A percentile compares a stretch with the other conserved stretches of the same genome.
These are phyloP conservation scores for Hippocampus guttulatus DNA, from an alignment of 2,113 vertebrate genomes.

Conservation along the genomic window DNA sequence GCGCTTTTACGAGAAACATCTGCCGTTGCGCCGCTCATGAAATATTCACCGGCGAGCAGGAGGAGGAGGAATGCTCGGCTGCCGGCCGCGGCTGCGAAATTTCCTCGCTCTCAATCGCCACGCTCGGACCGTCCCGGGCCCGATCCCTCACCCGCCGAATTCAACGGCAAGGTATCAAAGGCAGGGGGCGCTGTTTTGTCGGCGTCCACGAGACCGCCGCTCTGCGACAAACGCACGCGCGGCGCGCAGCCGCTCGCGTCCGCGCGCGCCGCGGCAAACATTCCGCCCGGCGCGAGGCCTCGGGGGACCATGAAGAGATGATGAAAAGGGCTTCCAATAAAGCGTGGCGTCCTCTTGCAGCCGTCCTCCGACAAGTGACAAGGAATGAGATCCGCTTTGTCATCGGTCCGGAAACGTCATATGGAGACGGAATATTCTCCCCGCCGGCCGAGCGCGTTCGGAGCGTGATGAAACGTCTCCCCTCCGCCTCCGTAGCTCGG, in stretches of 20 bases:
- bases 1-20: conserved; percentile 56
- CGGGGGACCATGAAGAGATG: conserved; percentile 41
- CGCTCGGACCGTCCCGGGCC: no score
- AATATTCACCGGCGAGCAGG: conserved; percentile 59
- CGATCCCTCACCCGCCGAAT: no score
- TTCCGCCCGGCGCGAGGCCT: conserved; percentile 36
- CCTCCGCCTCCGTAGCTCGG: background rate
- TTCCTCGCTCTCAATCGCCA: no score
- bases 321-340: conserved; percentile 45
- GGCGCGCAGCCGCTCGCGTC: no score
- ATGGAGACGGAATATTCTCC: conserved; percentile 13
- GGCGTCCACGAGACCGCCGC: no score
- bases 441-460: conserved; percentile 2
- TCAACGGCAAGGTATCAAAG: background rate
- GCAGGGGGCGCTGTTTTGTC: background rate
- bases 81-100: no score
- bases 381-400: conserved; percentile 53
- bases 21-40: conserved; percentile 52
- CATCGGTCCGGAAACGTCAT: conserved; percentile 33
- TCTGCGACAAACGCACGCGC: background rate
- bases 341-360: conserved; percentile 7
- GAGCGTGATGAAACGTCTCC: background rate
- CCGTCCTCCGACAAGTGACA: conserved; percentile 42
- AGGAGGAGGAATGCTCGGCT: background rate
- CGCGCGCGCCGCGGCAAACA: conserved; percentile 13